Evolutionary conservation across 2,113 vertebrate genomes (phyloP), one percentile per base, ranked within the genome.

Genomic region (Clarias gariepinus): DNA sequence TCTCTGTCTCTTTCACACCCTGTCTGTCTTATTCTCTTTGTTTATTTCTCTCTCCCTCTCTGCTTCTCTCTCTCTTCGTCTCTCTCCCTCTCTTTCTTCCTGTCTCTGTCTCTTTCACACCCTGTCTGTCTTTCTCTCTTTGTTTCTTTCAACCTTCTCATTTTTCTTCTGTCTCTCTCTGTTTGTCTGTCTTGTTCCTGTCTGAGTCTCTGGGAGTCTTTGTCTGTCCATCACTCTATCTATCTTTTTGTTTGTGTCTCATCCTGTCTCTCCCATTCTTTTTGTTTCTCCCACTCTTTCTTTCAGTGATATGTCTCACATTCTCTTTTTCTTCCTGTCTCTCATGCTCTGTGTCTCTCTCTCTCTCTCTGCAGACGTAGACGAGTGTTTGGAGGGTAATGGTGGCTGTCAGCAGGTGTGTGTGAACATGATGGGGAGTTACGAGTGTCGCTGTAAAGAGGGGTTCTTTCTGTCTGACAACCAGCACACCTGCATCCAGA

Each of bases 401-500:
- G 98, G 98, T 0, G 98, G 98, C 87, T 99, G 98, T 92, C 98
- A 99, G 86, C 98, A 99, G 95, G 97, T 97, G 88, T 99, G 98
- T 16, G 95, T 99, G 94, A 99, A 99, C 94, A 98, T 98, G 97
- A 99, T 99, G 98, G 98, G 98, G 89, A 99, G 98, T 94, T 99
- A 99, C 0, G 98, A 99, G 91, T 99, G 98, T 90, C 97, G 96
- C 91, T 99, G 98, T 92, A 90, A 97, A 57, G 98, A 99, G 73
- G 98, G 98, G 79, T 99, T 99, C 94, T 98, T 99, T 93, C 95
- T 99, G 91, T 99, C 98, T 0, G 98, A 99, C 95, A 99, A 99
- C 96, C 98, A 99, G 94, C 98, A 99, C 88, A 99, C 98, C 90
- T 99, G 98, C 87, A 99, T 99, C 94, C 98, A 99, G 93, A 94